Base-by-base conservation (phyloP, 2,797 vertebrate species). In the Sebastes hubbsi region DNA sequence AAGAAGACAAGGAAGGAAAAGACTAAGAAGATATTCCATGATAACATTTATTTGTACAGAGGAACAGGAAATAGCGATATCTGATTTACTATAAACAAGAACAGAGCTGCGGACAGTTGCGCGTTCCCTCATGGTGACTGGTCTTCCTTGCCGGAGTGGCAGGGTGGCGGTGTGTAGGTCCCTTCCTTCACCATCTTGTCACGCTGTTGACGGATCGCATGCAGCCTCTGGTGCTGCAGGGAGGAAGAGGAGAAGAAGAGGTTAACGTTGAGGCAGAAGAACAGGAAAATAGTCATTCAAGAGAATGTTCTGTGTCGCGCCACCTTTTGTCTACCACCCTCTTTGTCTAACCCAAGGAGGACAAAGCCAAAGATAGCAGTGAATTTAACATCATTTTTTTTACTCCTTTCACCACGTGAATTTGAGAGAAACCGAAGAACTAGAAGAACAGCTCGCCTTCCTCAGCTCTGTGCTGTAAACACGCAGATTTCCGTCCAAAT, bases 141-240 rank as follows among this genome's bases (percentile, higher is more conserved):
- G 0, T 95, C 88, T 0, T 64, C 68, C n/a, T 95, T 77, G 82
- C 95, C 97, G 1, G 3, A 3, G 91, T 98, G 97, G 82, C 93
- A 81, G 22, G 92, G 7, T 0, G 97, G 97, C 0, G 93, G 94
- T 0, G 91, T 96, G 90, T 98, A 99, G 16, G 94, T 96, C 18
- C 97, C 98, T 64, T 97, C 96, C 88, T 97, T 97, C 5, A 97
- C 89, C 93, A 99, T 59, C 92, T 96, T 97, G 12, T 96, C 86
- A 22, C 94, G 95, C 94, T 99, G 98, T 61, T 84, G 59, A 22
- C 82, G 68, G 90, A 99, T 96, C 1, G 74, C 32, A 2, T 6
- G 0, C 79, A 98, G 64, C 29, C 98, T 92, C 25, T 49, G 0
- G 0, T 83, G 54, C 98, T 99, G 89, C 11, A 69, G 65, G 34